These are phyloP conservation scores for Anneissia japonica DNA, from an alignment of 35 echinoderm and acorn worm species.

Conservation along the genomic window DNA sequence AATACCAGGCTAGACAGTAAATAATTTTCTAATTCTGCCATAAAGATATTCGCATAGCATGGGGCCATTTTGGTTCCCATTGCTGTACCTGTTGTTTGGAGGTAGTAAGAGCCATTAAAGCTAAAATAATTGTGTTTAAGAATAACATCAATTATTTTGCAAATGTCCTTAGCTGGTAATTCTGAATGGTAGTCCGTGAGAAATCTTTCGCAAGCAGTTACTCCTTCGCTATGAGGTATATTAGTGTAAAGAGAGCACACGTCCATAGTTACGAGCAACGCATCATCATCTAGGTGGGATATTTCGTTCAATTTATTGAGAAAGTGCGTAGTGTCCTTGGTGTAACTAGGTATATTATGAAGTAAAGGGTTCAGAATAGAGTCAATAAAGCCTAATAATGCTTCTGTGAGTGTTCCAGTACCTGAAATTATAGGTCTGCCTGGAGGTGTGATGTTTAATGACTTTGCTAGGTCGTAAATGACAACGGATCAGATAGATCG, in stretches of 20 bases:
- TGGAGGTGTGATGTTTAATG: background rate
- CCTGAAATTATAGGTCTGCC: constrained; percentile 8
- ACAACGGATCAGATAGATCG: too few species aligned
- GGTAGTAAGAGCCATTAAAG: too few species aligned
- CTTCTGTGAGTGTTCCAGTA: background rate
- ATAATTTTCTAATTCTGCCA: too few species aligned
- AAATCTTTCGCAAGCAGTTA: background rate
- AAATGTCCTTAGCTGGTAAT: too few species aligned
- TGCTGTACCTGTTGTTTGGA: too few species aligned
- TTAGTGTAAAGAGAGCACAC: background rate
- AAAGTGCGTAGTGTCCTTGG: background rate
- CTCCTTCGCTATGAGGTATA: background rate
- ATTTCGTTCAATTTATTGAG: background rate
- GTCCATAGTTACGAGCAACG: background rate
- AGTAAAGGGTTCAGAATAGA: background rate
- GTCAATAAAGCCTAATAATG: background rate
- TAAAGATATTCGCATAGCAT: too few species aligned
- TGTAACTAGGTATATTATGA: background rate
- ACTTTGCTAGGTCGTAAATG: background rate
- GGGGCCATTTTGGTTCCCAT: too few species aligned
- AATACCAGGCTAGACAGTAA: too few species aligned
- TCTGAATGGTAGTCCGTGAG: too few species aligned
- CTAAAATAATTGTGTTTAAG: too few species aligned
- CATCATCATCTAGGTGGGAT: background rate
- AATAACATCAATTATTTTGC: too few species aligned